Conservation (phyloP, 2,797 vertebrate genomes). For the Gambelia wislizenii region DNA sequence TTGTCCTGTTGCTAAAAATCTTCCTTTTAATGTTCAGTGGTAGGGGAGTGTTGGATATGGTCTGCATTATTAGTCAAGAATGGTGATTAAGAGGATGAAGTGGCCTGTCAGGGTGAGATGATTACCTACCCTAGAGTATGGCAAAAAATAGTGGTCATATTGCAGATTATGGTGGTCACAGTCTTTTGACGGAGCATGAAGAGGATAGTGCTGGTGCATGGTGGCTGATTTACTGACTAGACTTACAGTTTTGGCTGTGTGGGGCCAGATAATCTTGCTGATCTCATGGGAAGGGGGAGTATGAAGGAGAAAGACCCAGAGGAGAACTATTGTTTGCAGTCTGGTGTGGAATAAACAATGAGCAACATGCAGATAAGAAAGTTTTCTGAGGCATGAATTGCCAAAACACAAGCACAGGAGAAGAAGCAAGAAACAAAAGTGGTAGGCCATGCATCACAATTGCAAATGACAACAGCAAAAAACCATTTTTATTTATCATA, state of each 20-base stretch:
- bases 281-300: neutral
- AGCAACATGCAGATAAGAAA: neutral
- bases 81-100: neutral
- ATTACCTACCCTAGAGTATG: neutral
- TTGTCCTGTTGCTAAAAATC: neutral
- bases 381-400: neutral
- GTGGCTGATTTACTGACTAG: neutral
- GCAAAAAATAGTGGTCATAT: neutral
- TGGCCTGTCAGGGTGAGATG: neutral
- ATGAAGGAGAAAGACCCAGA: neutral
- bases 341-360: neutral
- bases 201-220: no score
- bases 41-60: neutral
- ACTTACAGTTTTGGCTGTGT: neutral
- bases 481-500: no score
- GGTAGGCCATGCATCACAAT: neutral
- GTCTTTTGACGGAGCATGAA: neutral
- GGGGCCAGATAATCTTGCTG: neutral
- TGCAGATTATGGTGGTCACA: no score
- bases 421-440: neutral
- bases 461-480: neutral
- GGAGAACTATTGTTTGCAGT: neutral
- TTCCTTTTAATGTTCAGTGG: neutral
- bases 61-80: neutral
- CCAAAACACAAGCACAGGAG: neutral